phyloP scores from a whole-genome alignment of 1,140 invertebrate species.

The Conus betulinus region DNA sequence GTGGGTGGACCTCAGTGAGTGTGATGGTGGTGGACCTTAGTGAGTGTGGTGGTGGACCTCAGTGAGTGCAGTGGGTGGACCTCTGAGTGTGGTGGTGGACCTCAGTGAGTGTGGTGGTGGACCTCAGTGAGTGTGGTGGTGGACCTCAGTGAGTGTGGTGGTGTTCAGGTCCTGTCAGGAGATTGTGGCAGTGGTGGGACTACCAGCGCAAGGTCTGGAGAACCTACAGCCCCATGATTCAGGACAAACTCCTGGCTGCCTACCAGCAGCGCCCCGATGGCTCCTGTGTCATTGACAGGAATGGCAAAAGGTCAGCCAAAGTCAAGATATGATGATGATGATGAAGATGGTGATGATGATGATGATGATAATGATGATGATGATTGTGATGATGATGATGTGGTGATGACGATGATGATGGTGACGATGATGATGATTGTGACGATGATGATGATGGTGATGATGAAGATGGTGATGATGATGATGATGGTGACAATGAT shows the following conservation, averaged over 20 bases:
- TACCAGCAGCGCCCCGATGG: slow-evolving; percentile 10
- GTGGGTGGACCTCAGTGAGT: no score
- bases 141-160: no score
- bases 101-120: no score
- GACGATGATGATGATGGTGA: background rate
- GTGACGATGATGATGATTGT: background rate
- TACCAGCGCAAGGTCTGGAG: background rate
- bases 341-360: no score
- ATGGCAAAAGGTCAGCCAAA: background rate
- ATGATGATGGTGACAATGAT: background rate
- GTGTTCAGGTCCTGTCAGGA: background rate
- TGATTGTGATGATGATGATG: no score
- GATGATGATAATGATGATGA: no score
- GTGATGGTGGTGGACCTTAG: no score
- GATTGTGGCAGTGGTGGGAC: slow-evolving; percentile 28
- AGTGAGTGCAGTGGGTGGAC: no score
- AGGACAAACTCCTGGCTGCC: slow-evolving; percentile 1
- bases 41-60: no score
- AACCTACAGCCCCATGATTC: background rate
- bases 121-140: no score
- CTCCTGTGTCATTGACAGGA: slow-evolving; percentile 10
- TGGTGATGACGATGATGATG: background rate
- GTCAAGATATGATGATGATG: background rate
- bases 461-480: background rate
- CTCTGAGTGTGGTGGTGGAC: no score